These are phyloP conservation scores for Marronus borbonicus DNA, from an alignment of 2,888 invertebrate genomes.

Conservation along the genomic window DNA sequence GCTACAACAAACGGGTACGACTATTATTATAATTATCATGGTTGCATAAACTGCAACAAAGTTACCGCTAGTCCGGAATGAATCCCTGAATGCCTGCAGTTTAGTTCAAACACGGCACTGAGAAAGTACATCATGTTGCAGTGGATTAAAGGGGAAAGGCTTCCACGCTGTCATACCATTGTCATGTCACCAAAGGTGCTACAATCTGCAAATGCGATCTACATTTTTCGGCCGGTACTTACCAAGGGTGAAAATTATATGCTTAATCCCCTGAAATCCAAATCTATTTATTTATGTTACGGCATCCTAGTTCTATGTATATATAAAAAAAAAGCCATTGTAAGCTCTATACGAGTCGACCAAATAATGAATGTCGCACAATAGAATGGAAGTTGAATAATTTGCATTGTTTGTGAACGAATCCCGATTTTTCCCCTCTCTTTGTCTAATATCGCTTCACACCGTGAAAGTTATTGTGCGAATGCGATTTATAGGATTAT, in stretches of 20 bases:
- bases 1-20: not conserved
- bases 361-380: not conserved
- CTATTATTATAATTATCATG: constrained; percentile 27
- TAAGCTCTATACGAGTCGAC: not conserved
- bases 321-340: not conserved
- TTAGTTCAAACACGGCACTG: not conserved
- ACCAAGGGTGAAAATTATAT: constrained; percentile 12
- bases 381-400: not conserved
- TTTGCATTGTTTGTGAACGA: not conserved
- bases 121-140: constrained; percentile 23
- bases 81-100: constrained; percentile 11
- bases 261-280: constrained; percentile 1
- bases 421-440: not conserved
- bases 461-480: constrained; percentile 7
- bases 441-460: not conserved
- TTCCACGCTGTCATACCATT: constrained; percentile 11
- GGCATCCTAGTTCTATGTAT: not conserved
- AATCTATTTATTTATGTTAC: not conserved
- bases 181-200: constrained; percentile 10
- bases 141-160: constrained; percentile 14
- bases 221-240: not conserved
- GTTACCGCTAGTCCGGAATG: constrained; percentile 6
- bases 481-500: constrained; percentile 22
- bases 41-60: constrained; percentile 23
- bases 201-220: constrained; percentile 11